Evolutionary conservation across 2,888 invertebrate species (phyloP).

Genomic region (Leptopilina myrica): DNA sequence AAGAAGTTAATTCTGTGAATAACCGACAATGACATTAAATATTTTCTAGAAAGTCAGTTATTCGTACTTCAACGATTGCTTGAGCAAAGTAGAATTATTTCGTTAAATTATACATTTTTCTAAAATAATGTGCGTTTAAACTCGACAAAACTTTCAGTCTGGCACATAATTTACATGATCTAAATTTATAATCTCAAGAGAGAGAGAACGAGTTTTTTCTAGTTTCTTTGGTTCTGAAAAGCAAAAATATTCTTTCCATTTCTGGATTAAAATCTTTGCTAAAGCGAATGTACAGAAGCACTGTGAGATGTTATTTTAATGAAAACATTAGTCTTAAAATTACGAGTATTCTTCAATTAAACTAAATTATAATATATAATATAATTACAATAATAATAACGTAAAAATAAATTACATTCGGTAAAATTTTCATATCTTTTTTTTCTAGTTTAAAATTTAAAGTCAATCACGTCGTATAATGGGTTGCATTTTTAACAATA

Average conservation of each 20-base stretch:
- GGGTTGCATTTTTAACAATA: too few relatives aligned
- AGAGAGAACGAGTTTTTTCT: background rate
- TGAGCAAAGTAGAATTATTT: slow-evolving; percentile 29
- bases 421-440: too few relatives aligned
- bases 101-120: background rate
- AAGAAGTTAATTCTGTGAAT: background rate
- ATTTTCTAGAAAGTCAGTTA: background rate
- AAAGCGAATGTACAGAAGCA: slow-evolving; percentile 25
- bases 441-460: too few relatives aligned
- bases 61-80: slow-evolving; percentile 29
- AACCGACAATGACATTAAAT: background rate
- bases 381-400: too few relatives aligned
- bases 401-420: too few relatives aligned
- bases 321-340: background rate
- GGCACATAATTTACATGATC: background rate
- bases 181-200: slow-evolving; percentile 10
- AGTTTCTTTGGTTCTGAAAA: slow-evolving; percentile 23
- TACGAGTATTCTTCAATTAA: slow-evolving; percentile 12
- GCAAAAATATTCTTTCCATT: slow-evolving; percentile 31
- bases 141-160: slow-evolving; percentile 20
- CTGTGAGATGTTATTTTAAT: background rate
- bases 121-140: slow-evolving; percentile 8
- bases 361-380: too few relatives aligned
- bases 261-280: slow-evolving; percentile 32
- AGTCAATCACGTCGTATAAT: too few relatives aligned